Evolutionary conservation across 2,888 invertebrate species (phyloP).

Genomic region (Aphidoletes aphidimyza): DNA sequence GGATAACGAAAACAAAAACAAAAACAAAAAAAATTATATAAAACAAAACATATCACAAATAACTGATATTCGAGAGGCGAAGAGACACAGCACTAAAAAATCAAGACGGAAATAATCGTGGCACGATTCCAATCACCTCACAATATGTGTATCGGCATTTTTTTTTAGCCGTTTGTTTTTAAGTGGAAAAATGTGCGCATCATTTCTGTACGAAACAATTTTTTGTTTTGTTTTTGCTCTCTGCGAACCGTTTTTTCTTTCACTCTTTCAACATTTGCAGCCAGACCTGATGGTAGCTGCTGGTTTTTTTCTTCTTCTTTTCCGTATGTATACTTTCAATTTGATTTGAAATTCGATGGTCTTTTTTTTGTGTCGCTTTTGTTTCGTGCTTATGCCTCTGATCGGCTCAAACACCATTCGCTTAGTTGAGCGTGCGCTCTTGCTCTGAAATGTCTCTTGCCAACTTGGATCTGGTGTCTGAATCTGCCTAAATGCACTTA

Average conservation of each 20-base stretch:
- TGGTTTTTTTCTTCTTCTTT: background rate
- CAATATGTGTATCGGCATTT: background rate
- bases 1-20: background rate
- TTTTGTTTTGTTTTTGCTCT: background rate
- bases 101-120: constrained; percentile 39
- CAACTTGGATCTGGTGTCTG: background rate
- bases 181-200: background rate
- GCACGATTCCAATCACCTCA: constrained; percentile 48
- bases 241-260: constrained; percentile 33
- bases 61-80: constrained; percentile 24
- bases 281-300: background rate
- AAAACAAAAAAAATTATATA: background rate
- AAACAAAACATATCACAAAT: background rate
- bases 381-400: constrained; percentile 8
- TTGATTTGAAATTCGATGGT: background rate
- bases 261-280: background rate
- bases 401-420: constrained; percentile 18
- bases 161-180: background rate
- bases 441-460: background rate
- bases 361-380: no score
- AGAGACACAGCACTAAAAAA: constrained; percentile 25
- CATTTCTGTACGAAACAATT: constrained; percentile 26
- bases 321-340: background rate
- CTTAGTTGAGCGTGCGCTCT: no score
- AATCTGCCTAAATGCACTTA: background rate